Conservation (phyloP, 2,888 invertebrate species). For the Agrenia bidenticulata region DNA sequence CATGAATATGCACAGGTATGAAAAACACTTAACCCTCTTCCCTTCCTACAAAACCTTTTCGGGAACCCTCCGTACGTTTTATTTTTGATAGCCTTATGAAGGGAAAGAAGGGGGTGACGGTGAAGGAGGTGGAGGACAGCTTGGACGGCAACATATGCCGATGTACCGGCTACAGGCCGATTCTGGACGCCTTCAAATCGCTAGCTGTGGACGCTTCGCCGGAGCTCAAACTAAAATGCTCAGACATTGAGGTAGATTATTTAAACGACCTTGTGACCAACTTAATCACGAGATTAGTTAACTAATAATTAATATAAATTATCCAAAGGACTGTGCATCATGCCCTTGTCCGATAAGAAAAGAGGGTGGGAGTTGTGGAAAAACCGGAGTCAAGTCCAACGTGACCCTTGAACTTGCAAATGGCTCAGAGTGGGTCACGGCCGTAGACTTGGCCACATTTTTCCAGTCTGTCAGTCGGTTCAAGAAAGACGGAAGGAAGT, state of each 20-base stretch:
- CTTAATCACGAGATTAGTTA: background rate
- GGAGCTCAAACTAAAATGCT: slow-evolving; percentile 59
- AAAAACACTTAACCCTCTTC: too few species aligned
- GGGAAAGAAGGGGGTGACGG: background rate
- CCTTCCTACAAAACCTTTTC: too few species aligned
- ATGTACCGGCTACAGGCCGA: slow-evolving; percentile 71
- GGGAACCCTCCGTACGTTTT: too few species aligned
- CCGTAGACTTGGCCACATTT: slow-evolving; percentile 61
- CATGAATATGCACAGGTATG: slow-evolving; percentile 12
- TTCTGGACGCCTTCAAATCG: slow-evolving; percentile 75
- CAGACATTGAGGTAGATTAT: slow-evolving; percentile 57
- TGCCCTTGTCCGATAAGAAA: background rate
- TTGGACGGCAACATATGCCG: slow-evolving; percentile 71
- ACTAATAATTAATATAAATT: background rate
- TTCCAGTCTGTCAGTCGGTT: slow-evolving; percentile 61
- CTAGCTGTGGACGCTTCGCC: slow-evolving; percentile 64
- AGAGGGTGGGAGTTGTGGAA: background rate
- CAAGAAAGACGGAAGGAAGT: slow-evolving; percentile 53
- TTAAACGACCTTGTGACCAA: background rate
- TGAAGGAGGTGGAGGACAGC: slow-evolving; percentile 65
- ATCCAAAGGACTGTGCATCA: slow-evolving; percentile 24
- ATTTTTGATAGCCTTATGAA: background rate
- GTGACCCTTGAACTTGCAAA: slow-evolving; percentile 19
- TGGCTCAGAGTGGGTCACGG: slow-evolving; percentile 45
- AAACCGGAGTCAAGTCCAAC: background rate